Base-by-base conservation (phyloP, 2,113 vertebrate genomes). In the Chunga burmeisteri region DNA sequence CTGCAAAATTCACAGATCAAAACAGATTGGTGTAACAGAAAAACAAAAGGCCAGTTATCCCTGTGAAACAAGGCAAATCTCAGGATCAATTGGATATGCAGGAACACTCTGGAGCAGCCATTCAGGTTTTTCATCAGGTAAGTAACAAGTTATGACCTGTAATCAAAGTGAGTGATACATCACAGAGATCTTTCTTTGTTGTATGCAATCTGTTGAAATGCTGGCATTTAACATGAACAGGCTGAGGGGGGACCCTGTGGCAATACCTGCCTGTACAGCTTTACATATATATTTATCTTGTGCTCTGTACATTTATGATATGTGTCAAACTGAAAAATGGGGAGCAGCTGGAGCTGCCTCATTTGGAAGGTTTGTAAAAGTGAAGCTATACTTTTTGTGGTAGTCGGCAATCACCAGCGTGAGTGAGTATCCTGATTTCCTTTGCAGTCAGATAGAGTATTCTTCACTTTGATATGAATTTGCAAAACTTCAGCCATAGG, bases 221-320 rank as follows among this genome's bases (percentile, higher is more conserved):
- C 36, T 72, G 32, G 44, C 73, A 70, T 86, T 79, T 93, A 68
- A 53, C 11, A 5, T 15, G 56, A 95, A 59, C 17, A 26, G 68
- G 52, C 56, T 61, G 6, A 38, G 7, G 66, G 61, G 77, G 36
- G 13, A 49, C 56, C 95, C 73, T 79, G 49, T 82, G 84, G 88
- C 91, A 91, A 91, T 79, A 86, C 93, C 67, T 95, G 81, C 62
- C 94, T 68, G 47, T 79, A 50, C 81, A 91, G 14, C 36, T 94
- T 92, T 75, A 88, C 32, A 36, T n/a, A 29, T 46, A 13, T 34
- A 38, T 89, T 90, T 92, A 49, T 55, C 47, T 86, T 32, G 4
- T 46, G 40, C 21, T 67, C n/a, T 67, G 55, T 78, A 36, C 30
- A 44, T 78, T 86, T 83, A 66, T 38, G 52, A 13, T 71, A 68